Base-by-base conservation (phyloP, 37 sponge, comb jelly and placozoan species). In the Tethya wilhelma region DNA sequence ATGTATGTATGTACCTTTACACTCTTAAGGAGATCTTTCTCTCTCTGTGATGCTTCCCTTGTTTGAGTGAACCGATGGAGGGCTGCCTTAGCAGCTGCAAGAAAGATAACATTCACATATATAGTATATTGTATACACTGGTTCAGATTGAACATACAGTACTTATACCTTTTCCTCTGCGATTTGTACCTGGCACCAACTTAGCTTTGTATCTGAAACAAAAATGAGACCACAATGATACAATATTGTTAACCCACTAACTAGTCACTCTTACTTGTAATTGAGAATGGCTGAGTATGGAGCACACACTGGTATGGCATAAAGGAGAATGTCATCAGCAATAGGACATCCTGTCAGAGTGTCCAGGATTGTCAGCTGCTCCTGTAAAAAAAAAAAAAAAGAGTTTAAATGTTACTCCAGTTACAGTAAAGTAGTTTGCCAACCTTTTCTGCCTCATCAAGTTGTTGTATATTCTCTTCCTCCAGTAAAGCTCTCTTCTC, bases 281-380 rank as follows among this genome's bases (percentile, higher is more conserved):
- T 82, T 87, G 36, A 65, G 66, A 39, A 94, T 44, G 28, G 95
- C 81, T n/a, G 82, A 64, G 64, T 98, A 98, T 1, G 99, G 99
- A 26, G 95, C 99, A 86, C 95, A 93, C 25, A 96, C 90, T 29
- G 95, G 93, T 70, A 98, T 79, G 38, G 95, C 95, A 82, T 92
- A 98, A 26, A 94, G 69, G 41, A 98, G 64, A 43, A 88, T 58
- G 68, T 98, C 99, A 55, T 94, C 87, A 17, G 87, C 66, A 1
- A 88, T 0, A 0, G 97, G 97, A 40, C 87, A 89, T 20, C 95
- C 95, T 14, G 97, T 97, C 17, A 97, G 71, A 33, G 90, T 71
- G 74, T 94, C 87, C 55, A 92, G 33, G 4, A 79, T 38, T 3
- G 87, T 71, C 37, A 74, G 29, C 67, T 87, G 83, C 63, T 85